A percentile compares a stretch with the other conserved stretches of the same genome.
phyloP scores from a whole-genome alignment of 92 coral and sea anemone genomes.

The Umimayanthus chanpuru region DNA sequence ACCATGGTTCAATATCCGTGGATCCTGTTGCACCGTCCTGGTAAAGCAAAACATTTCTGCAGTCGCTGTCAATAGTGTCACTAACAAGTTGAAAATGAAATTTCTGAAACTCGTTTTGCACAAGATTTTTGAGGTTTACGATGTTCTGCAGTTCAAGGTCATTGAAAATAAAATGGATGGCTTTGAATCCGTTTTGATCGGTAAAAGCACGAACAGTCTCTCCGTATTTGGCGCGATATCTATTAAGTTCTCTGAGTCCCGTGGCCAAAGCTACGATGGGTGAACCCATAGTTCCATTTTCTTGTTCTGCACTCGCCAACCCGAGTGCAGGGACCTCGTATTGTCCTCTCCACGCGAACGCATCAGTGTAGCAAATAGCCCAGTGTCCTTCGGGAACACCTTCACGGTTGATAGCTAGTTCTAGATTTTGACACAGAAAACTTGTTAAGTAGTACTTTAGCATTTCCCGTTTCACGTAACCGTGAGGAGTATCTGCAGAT shows the following conservation, averaged over 20 bases:
- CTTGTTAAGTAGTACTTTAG: not conserved
- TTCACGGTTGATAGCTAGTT: not conserved
- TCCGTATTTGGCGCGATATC: not conserved
- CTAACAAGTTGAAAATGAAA: not conserved
- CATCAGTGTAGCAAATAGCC: conserved; percentile 23
- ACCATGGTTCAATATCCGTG: not conserved
- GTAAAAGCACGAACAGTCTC: no score
- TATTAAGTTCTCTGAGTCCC: not conserved
- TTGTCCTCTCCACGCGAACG: conserved; percentile 24
- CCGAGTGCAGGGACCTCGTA: not conserved
- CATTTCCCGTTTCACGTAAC: conserved; percentile 17
- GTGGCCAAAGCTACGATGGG: conserved; percentile 14
- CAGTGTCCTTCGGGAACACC: not conserved
- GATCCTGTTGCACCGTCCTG: not conserved
- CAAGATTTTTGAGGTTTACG: not conserved
- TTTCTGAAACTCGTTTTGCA: not conserved
- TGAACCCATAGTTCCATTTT: not conserved
- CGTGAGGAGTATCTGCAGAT: conserved; percentile 33
- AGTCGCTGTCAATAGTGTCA: not conserved
- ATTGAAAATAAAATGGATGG: conserved; percentile 17
- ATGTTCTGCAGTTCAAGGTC: not conserved
- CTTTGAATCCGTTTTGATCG: not conserved
- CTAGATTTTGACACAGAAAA: not conserved
- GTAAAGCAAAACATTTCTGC: not conserved
- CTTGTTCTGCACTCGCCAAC: not conserved